Evolutionary conservation across 2,113 vertebrate genomes (phyloP), one percentile per base, ranked within the genome.

Genomic region (Trogon melanurus): DNA sequence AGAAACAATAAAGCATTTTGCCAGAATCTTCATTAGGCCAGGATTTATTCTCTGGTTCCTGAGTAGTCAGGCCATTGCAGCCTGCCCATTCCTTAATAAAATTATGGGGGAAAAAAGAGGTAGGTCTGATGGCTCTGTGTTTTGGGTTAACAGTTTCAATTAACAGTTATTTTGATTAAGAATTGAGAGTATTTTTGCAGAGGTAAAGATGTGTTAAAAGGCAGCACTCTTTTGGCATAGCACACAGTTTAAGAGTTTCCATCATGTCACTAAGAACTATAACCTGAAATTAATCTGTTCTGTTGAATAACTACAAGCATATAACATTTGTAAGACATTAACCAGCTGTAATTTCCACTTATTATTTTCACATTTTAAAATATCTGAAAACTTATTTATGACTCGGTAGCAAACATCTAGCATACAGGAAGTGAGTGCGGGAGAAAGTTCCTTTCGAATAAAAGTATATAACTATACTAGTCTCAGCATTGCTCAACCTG

Each of bases 21-120:
- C 54, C 4, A 1, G 19, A 34, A 38, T 41, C 10, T 57, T 87
- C 41, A 41, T 19, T 13, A 48, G 29, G 22, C 13, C 12, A 36
- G 45, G n/a, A 73, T 57, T 64, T 87, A 71, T 34, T 17, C 32
- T 60, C 26, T 73, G 54, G 13, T 78, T 48, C 66, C 23, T 58
- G 47, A 29, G 20, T 13, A 82, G 23, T 10, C 17, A 82, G 70
- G 18, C 5, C 29, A 29, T 25, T 0, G 0, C 3, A 14, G 5
- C 61, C 53, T 54, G 65, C 56, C 34, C 22, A 12, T 45, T 6
- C 12, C 30, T n/a, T 12, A 41, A 16, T 19, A 41, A 2, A 47
- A 26, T n/a, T 45, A 44, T 3, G 13, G 30, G 36, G 13, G 5
- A 41, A 89, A 41, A 91, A 65, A 23, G 12, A 57, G 6, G 11